phyloP scores from a whole-genome alignment of 1,140 invertebrate genomes.

The Tyrophagus putrescentiae region DNA sequence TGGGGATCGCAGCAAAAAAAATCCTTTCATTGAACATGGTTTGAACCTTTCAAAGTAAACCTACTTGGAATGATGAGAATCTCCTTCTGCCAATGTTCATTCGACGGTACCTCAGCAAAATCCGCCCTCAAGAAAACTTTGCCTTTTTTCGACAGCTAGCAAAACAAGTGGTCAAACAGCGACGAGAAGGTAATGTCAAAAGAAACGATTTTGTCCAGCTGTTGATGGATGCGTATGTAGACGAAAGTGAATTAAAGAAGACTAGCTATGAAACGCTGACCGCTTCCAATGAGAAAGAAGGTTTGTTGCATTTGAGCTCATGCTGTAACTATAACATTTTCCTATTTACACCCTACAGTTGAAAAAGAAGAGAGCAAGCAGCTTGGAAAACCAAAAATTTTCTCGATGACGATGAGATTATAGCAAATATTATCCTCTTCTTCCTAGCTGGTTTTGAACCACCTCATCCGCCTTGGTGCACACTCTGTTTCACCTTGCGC shows the following conservation, averaged over 20 bases:
- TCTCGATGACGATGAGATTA: background rate
- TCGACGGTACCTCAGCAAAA: background rate
- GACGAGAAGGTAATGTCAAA: background rate
- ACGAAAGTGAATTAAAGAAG: constrained; percentile 6
- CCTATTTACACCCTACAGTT: background rate
- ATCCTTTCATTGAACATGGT: background rate
- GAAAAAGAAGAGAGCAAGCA: background rate
- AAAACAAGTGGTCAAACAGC: constrained; percentile 9
- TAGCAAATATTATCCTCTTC: background rate
- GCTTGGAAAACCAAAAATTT: background rate
- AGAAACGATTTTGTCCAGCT: constrained; percentile 13
- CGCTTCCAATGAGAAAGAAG: background rate
- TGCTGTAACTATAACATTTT: background rate
- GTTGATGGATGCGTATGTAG: constrained; percentile 1
- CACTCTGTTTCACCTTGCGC: background rate
- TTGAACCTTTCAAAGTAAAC: background rate
- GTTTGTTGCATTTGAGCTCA: background rate
- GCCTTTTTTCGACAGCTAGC: background rate
- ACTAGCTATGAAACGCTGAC: background rate
- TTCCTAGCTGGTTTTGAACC: too few relatives aligned
- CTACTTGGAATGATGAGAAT: background rate
- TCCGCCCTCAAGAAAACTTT: background rate
- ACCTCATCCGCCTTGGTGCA: background rate
- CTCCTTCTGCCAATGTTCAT: background rate
- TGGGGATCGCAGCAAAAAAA: background rate